Base-by-base conservation (phyloP, 2,797 vertebrate species). In the Oreochromis mossambicus region DNA sequence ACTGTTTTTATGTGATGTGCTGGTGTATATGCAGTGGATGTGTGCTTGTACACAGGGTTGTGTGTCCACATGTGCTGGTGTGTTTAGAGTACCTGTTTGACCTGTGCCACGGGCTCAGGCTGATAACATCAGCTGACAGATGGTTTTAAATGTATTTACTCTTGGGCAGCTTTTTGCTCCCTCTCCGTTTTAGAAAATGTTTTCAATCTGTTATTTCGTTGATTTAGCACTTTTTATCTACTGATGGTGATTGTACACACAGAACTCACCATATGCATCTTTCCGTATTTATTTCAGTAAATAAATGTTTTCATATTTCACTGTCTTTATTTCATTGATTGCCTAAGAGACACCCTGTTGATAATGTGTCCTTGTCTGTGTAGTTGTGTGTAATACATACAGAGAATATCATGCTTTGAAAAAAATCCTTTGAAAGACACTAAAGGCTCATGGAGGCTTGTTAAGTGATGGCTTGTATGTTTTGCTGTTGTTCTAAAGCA, bases 81-180 rank as follows among this genome's bases (percentile, higher is more conserved):
- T 88, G 80, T 86, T 78, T 84, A 14, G 55, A 87, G 32, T 86
- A 92, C 90, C 89, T 90, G 86, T 91, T 88, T 94, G 91, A 92
- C 94, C 91, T 79, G 82, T 83, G 89, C 88, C 83, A 77, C 50
- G 15, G 83, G 78, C 91, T 92, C 84, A 34, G 76, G 80, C 81
- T 86, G 91, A 90, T 91, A 83, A 86, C n/a, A 66, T 92, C 90
- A 88, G 82, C 87, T 89, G 90, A 91, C 93, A 94, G 92, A 92
- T 93, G 90, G 82, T 85, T 82, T 43, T 77, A 86, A 81, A 84
- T 92, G 90, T 91, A 88, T 90, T 91, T 91, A 91, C 85, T 93
- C 63, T 24, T 9, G 48, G 68, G 84, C 81, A 55, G 63, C 54
- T 81, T 88, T 85, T 54, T 51, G 21, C 63, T 77, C 4, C 13